Percentiles rank a stretch among this genome's conserved stretches.
These are phyloP conservation scores for Drosophila ustulata DNA, from an alignment of 2,888 invertebrate genomes.

Conservation along the genomic window DNA sequence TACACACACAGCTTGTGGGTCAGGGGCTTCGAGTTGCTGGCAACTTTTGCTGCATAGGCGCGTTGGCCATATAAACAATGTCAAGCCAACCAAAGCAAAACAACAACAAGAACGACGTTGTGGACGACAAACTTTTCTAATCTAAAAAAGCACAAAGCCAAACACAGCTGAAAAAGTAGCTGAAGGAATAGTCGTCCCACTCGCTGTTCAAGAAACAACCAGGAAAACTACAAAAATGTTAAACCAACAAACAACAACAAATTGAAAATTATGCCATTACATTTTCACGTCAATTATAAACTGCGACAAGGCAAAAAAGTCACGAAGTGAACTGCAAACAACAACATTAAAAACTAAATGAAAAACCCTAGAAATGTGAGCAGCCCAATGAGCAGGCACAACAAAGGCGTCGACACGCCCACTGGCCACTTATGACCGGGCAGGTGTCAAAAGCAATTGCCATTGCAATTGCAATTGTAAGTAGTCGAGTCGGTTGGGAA, in stretches of 20 bases:
- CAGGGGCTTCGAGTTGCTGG: conserved; percentile 13
- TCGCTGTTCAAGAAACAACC: conserved; percentile 5
- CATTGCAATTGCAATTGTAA: conserved; percentile 20
- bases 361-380: not conserved
- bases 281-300: conserved; percentile 79
- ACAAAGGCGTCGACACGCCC: conserved; percentile 13
- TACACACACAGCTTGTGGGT: conserved; percentile 29
- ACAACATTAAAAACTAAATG: not conserved
- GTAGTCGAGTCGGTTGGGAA: conserved; percentile 9
- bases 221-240: not conserved
- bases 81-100: conserved; percentile 42
- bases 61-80: conserved; percentile 62
- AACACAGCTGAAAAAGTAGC: conserved; percentile 23
- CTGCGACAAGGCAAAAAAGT: conserved; percentile 43
- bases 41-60: conserved; percentile 61
- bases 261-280: conserved; percentile 74
- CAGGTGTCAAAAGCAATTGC: conserved; percentile 62
- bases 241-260: conserved; percentile 24
- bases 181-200: not conserved
- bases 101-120: conserved; percentile 27
- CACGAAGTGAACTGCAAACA: conserved; percentile 17
- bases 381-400: conserved; percentile 8
- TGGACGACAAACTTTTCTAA: conserved; percentile 63
- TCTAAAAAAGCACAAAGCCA: conserved; percentile 62
- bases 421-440: not conserved